Conservation (phyloP, 2,797 vertebrate genomes). For the Ceryle rudis region DNA sequence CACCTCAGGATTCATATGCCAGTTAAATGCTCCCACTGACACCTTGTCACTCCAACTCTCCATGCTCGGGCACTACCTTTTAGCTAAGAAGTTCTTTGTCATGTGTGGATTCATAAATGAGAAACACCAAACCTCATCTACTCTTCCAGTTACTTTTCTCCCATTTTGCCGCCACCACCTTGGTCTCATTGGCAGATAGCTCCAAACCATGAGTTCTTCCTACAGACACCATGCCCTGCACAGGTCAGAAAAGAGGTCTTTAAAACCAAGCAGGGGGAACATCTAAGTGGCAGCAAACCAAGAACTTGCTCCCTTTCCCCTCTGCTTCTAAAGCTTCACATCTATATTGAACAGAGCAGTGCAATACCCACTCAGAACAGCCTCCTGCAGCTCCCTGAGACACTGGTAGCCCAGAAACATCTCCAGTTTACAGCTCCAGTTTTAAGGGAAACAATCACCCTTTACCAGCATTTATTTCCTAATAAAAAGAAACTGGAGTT, state of each 20-base stretch:
- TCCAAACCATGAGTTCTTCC: background rate
- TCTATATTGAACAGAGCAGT: background rate
- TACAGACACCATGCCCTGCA: background rate
- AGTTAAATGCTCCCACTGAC: background rate
- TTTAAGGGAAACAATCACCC: background rate
- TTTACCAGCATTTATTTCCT: background rate
- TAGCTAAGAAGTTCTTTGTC: background rate
- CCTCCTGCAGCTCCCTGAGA: background rate
- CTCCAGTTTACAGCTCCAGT: background rate
- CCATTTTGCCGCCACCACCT: background rate
- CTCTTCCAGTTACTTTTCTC: background rate
- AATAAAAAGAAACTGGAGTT: constrained; percentile 1
- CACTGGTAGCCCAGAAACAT: background rate
- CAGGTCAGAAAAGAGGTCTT: background rate
- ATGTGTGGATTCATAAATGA: background rate
- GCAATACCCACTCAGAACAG: background rate
- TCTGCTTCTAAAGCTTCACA: background rate
- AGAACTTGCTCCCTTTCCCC: background rate
- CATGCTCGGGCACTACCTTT: background rate
- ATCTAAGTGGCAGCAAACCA: background rate
- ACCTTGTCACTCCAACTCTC: background rate
- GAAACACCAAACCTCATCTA: background rate
- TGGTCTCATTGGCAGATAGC: background rate
- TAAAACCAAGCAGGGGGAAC: background rate
- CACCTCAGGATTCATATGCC: background rate